These are phyloP conservation scores for Protonemura montana DNA, from an alignment of 2,888 invertebrate genomes.

Conservation along the genomic window DNA sequence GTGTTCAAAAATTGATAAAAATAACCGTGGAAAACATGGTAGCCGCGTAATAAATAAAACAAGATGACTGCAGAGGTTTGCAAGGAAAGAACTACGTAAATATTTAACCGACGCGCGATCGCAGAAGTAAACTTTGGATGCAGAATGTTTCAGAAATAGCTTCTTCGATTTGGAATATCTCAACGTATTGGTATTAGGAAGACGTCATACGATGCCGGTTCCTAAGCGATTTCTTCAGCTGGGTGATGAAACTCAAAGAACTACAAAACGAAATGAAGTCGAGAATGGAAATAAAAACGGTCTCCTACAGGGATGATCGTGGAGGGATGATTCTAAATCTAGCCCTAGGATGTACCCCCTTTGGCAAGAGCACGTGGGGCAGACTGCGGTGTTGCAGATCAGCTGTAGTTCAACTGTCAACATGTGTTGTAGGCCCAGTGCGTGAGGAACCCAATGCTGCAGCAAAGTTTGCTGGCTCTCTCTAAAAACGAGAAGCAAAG, in stretches of 20 bases:
- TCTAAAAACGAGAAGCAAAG: slow-evolving; percentile 41
- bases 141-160: slow-evolving; percentile 33
- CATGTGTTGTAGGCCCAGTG: slow-evolving; percentile 46
- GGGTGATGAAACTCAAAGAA: slow-evolving; percentile 15
- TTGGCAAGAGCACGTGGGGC: not conserved
- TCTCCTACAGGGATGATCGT: not conserved
- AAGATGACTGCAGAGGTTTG: not conserved
- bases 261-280: not conserved
- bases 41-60: slow-evolving; percentile 29
- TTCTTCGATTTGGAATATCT: not conserved
- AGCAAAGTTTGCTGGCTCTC: slow-evolving; percentile 46
- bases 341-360: not conserved
- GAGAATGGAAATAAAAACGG: not conserved
- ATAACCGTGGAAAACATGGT: slow-evolving; percentile 33
- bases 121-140: not conserved
- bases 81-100: slow-evolving; percentile 5
- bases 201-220: not conserved
- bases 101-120: slow-evolving; percentile 21
- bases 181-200: not conserved
- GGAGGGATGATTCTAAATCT: slow-evolving; percentile 2
- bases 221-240: not conserved
- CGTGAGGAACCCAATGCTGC: slow-evolving; percentile 46
- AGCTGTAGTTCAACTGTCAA: not conserved
- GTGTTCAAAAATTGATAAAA: slow-evolving; percentile 26
- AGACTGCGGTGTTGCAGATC: not conserved